A percentile compares a stretch with the other conserved stretches of the same genome.
These are phyloP conservation scores for Polyergus mexicanus DNA, from an alignment of 1,140 invertebrate species.

Conservation along the genomic window DNA sequence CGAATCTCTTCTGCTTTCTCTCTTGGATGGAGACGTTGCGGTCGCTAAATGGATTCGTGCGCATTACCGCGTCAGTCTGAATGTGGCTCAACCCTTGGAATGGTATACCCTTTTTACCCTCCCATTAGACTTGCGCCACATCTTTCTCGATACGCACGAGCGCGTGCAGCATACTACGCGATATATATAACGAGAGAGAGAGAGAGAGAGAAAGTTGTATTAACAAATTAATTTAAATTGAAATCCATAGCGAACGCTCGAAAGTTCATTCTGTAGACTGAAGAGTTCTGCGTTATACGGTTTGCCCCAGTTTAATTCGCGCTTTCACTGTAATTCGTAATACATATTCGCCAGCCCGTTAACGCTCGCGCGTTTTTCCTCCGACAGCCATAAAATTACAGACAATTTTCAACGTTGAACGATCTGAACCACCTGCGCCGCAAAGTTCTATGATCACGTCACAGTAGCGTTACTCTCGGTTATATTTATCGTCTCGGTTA, in stretches of 20 bases:
- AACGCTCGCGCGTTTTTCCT: conserved; percentile 42
- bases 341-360: conserved; percentile 34
- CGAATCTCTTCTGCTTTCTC: conserved; percentile 57
- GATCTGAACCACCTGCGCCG: conserved; percentile 48
- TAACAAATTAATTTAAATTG: conserved; percentile 50
- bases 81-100: conserved; percentile 59
- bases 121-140: conserved; percentile 55
- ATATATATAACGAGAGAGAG: no score
- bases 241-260: not conserved
- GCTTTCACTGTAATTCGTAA: conserved; percentile 39
- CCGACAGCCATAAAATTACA: conserved; percentile 50
- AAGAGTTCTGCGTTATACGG: conserved; percentile 23
- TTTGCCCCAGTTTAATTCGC: conserved; percentile 41
- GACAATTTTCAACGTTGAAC: conserved; percentile 59
- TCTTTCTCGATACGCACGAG: conserved; percentile 55
- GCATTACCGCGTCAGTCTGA: conserved; percentile 78
- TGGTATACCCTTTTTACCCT: conserved; percentile 63
- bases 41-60: conserved; percentile 83
- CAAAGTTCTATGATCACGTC: conserved; percentile 47
- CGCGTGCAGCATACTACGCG: not conserved
- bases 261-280: conserved; percentile 27
- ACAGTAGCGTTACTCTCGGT: conserved; percentile 29
- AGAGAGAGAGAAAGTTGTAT: conserved; percentile 6
- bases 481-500: conserved; percentile 39
- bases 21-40: conserved; percentile 75